Evolutionary conservation across 64 coral and sea anemone species (phyloP).

Genomic region (Catalaphyllia jardinei): DNA sequence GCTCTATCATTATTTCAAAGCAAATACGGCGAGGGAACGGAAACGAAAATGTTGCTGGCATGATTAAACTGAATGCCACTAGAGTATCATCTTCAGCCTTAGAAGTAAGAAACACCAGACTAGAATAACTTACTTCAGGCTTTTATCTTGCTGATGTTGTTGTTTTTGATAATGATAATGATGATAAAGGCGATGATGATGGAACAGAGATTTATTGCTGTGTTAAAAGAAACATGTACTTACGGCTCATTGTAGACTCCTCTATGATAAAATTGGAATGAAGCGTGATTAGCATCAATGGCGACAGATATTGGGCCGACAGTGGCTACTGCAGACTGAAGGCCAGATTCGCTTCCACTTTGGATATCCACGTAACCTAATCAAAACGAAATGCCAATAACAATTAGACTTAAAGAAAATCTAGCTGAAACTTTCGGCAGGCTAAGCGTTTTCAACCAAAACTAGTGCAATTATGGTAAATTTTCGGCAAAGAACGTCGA

Average conservation of each 20-base stretch:
- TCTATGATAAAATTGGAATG: slow-evolving; percentile 68
- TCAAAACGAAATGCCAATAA: background rate
- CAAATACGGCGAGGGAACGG: no score
- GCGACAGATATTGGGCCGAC: slow-evolving; percentile 73
- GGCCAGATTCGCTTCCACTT: slow-evolving; percentile 27
- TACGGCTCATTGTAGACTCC: slow-evolving; percentile 72
- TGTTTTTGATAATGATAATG: background rate
- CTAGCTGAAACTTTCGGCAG: background rate
- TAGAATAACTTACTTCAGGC: no score
- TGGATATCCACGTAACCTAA: slow-evolving; percentile 53
- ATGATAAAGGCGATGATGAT: background rate
- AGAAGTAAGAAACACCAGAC: no score
- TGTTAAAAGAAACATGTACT: background rate
- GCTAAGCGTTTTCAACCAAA: no score
- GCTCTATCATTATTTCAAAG: no score
- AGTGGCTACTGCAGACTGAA: slow-evolving; percentile 69
- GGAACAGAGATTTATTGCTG: background rate
- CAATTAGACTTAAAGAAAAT: background rate
- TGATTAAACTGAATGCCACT: no score
- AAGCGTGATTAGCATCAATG: slow-evolving; percentile 72
- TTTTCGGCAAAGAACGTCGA: no score
- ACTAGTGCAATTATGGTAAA: background rate
- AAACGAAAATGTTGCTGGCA: no score
- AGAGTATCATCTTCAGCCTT: no score
- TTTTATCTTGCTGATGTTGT: no score